These are phyloP conservation scores for Cacatua alba DNA, from an alignment of 2,113 vertebrate genomes.

Conservation along the genomic window DNA sequence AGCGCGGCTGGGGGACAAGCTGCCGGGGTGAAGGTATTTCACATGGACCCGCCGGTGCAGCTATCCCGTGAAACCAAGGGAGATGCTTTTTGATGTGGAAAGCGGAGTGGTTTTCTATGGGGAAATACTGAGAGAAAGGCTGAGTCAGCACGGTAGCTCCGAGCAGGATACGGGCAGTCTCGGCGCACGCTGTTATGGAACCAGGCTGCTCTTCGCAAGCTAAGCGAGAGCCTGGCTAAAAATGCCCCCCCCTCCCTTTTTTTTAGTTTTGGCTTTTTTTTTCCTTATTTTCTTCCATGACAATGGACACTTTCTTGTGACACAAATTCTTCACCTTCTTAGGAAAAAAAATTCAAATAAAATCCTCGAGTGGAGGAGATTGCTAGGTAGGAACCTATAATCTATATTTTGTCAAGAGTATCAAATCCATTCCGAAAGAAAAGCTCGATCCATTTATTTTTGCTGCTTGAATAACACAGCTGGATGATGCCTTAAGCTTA, in stretches of 20 bases:
- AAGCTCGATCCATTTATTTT: slow-evolving; percentile 74
- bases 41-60: neutral
- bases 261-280: too few relatives aligned
- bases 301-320: too few relatives aligned
- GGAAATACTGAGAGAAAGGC: neutral
- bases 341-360: neutral
- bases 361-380: neutral
- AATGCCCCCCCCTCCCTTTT: neutral
- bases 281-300: too few relatives aligned
- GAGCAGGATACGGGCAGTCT: neutral
- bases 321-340: neutral
- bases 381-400: slow-evolving; percentile 31
- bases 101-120: neutral
- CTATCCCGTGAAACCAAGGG: neutral
- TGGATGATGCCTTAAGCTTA: slow-evolving; percentile 72
- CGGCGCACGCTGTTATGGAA: neutral
- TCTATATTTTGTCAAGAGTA: slow-evolving; percentile 70
- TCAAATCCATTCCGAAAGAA: slow-evolving; percentile 70
- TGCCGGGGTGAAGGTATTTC: neutral
- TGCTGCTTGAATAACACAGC: slow-evolving; percentile 75
- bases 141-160: neutral
- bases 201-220: neutral
- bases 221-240: neutral
- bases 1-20: neutral
- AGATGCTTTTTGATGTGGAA: neutral